Conservation (phyloP, 1,140 invertebrate genomes). For the Penaeus vannamei region DNA sequence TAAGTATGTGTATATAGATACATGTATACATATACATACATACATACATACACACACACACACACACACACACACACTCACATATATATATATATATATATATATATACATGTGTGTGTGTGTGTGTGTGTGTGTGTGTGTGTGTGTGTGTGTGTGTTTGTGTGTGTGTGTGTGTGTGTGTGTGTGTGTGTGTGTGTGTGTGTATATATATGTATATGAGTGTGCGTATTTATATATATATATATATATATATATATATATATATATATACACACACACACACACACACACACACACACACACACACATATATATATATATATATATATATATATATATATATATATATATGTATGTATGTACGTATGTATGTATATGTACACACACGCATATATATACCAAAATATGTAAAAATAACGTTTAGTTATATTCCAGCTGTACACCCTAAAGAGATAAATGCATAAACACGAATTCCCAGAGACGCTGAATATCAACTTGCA, state of each 20-base stretch:
- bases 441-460: too few relatives aligned
- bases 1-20: not conserved
- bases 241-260: not conserved
- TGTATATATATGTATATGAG: not conserved
- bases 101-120: too few relatives aligned
- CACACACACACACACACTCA: not conserved
- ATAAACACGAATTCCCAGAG: too few relatives aligned
- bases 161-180: not conserved
- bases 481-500: too few relatives aligned
- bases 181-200: too few relatives aligned
- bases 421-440: too few relatives aligned
- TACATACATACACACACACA: not conserved
- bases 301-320: not conserved
- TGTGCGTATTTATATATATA: not conserved
- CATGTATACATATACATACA: not conserved
- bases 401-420: too few relatives aligned
- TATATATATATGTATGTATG: conserved; percentile 17
- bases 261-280: conserved; percentile 5
- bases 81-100: too few relatives aligned
- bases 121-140: too few relatives aligned
- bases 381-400: not conserved
- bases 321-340: conserved; percentile 19
- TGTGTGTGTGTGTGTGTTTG: too few relatives aligned
- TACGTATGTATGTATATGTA: not conserved
- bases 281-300: not conserved